Conservation (phyloP, 2,797 vertebrate species). For the Pangasius krempfi region DNA sequence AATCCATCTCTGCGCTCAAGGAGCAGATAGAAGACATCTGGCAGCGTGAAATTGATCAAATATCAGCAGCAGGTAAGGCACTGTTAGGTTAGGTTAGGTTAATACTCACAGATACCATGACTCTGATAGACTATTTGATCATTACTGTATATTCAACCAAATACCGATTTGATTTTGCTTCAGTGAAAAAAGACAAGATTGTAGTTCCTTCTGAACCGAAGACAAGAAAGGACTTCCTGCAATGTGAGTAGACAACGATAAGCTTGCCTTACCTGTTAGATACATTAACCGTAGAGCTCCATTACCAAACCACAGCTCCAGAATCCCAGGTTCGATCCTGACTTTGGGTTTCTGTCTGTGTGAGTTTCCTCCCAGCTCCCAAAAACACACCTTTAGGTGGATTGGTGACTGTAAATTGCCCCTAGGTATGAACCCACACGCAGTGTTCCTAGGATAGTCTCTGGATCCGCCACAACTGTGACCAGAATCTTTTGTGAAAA, state of each 20-base stretch:
- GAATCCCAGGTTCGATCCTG: not conserved
- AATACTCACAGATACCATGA: not conserved
- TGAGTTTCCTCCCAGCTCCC: not conserved
- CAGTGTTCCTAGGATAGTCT: not conserved
- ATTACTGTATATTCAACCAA: not conserved
- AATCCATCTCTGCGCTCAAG: constrained; percentile 34
- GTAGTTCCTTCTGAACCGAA: constrained; percentile 32
- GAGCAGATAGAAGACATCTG: constrained; percentile 26
- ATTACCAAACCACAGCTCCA: not conserved
- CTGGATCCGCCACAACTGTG: not conserved
- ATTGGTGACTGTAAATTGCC: not conserved
- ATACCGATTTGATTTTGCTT: not conserved
- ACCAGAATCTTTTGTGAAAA: not conserved
- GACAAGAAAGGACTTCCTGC: constrained; percentile 43
- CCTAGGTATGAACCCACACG: not conserved
- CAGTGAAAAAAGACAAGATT: constrained; percentile 41
- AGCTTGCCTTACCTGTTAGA: not conserved
- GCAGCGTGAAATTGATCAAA: constrained; percentile 25
- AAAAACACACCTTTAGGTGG: not conserved
- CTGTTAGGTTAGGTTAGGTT: not conserved
- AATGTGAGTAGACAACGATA: constrained; percentile 38
- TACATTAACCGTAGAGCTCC: not conserved
- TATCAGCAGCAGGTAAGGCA: constrained; percentile 29
- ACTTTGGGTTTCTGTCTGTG: not conserved
- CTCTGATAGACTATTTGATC: not conserved